These are phyloP conservation scores for Heloderma charlesbogerti DNA, from an alignment of 2,113 vertebrate species.

Conservation along the genomic window DNA sequence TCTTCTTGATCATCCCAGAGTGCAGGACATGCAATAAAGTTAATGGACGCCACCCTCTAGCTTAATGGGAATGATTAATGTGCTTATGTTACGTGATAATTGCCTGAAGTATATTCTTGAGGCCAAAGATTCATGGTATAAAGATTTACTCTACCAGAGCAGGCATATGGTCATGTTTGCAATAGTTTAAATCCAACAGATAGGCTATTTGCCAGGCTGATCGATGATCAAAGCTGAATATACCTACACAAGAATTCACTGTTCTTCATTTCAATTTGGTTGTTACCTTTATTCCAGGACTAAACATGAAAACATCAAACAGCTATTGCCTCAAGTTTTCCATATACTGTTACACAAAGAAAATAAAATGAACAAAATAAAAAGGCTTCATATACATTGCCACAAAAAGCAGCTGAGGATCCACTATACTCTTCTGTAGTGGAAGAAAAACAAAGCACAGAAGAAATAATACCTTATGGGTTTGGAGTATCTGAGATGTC, in stretches of 20 bases:
- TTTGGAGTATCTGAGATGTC: slow-evolving; percentile 2
- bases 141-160: background rate
- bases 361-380: background rate
- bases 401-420: background rate
- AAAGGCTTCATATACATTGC: background rate
- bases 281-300: slow-evolving; percentile 1
- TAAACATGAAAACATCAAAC: slow-evolving; percentile 30
- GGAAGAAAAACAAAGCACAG: background rate
- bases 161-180: slow-evolving; percentile 21
- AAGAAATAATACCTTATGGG: background rate
- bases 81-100: background rate
- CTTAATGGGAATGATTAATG: background rate
- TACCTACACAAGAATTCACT: slow-evolving; percentile 34
- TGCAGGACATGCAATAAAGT: too few relatives aligned
- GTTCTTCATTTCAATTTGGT: background rate
- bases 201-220: background rate
- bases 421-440: background rate
- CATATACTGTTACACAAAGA: background rate
- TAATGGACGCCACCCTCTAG: background rate
- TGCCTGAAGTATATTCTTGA: background rate
- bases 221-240: slow-evolving; percentile 10
- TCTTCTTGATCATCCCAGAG: too few relatives aligned
- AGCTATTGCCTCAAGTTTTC: background rate
- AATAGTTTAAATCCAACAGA: slow-evolving; percentile 6
- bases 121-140: slow-evolving; percentile 30